Conservation (phyloP, 2,113 vertebrate species). For the Nothocercus nigrocapillus region DNA sequence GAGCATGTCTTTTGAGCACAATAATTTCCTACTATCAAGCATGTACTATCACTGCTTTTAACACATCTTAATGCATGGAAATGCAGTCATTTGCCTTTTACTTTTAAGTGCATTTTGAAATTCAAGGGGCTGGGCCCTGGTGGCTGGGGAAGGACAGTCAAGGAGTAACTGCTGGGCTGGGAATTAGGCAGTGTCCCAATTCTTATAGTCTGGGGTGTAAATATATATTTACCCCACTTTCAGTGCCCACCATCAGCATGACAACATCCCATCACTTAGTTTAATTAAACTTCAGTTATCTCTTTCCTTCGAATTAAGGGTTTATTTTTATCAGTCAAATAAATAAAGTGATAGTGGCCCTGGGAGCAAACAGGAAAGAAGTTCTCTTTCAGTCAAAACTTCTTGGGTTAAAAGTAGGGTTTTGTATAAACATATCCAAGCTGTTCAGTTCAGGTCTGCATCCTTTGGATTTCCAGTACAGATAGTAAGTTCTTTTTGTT, state of each 20-base stretch:
- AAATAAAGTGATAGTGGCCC: constrained; percentile 44
- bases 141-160: not conserved
- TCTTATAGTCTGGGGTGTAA: not conserved
- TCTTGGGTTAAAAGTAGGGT: constrained; percentile 25
- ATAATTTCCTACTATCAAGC: not conserved
- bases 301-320: constrained; percentile 55
- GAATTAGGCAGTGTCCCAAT: not conserved
- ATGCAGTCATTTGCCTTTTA: not conserved
- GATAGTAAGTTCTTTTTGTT: not conserved
- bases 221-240: not conserved
- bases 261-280: constrained; percentile 27
- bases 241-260: not conserved
- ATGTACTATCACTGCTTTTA: not conserved
- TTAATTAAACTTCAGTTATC: constrained; percentile 65
- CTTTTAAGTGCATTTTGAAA: not conserved
- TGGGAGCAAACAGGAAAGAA: constrained; percentile 17
- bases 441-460: not conserved
- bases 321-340: constrained; percentile 59
- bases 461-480: not conserved
- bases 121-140: not conserved
- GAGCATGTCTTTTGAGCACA: not conserved
- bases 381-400: constrained; percentile 24
- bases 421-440: constrained; percentile 37
- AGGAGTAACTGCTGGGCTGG: not conserved
- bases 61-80: not conserved